These are phyloP conservation scores for Dipodomys stephensi DNA, from an alignment of 2,113 vertebrate genomes.

Conservation along the genomic window DNA sequence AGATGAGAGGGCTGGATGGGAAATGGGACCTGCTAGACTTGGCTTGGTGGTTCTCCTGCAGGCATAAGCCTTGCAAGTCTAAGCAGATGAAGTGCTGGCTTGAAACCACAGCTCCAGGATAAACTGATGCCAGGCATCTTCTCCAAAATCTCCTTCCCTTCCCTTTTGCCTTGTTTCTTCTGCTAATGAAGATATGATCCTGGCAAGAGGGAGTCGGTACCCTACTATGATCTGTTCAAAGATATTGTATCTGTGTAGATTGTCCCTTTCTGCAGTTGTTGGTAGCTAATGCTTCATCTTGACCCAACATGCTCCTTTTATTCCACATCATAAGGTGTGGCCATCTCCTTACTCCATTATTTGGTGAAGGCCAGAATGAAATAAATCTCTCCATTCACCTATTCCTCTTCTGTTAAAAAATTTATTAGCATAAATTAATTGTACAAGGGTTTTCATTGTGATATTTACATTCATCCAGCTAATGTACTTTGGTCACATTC, in stretches of 20 bases:
- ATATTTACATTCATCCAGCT: too few relatives aligned
- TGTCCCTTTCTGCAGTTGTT: not conserved
- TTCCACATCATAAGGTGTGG: not conserved
- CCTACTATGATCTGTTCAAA: not conserved
- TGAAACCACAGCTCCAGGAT: not conserved
- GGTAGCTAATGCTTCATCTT: not conserved
- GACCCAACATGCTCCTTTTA: not conserved
- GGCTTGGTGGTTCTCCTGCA: not conserved
- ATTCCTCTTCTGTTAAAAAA: not conserved
- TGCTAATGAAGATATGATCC: not conserved
- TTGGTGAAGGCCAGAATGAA: not conserved
- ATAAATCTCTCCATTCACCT: not conserved
- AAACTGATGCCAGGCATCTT: not conserved
- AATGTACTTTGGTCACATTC: too few relatives aligned
- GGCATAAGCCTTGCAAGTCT: not conserved
- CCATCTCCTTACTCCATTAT: not conserved
- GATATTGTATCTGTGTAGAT: not conserved
- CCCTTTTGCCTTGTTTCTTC: conserved; percentile 21
- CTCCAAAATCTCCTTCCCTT: not conserved
- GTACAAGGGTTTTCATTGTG: too few relatives aligned
- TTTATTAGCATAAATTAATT: too few relatives aligned
- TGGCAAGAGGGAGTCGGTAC: not conserved
- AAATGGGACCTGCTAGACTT: not conserved
- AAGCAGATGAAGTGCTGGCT: not conserved
- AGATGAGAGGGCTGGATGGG: not conserved